Conservation (phyloP, 1,140 invertebrate species). For the Papilio aristodemus region DNA sequence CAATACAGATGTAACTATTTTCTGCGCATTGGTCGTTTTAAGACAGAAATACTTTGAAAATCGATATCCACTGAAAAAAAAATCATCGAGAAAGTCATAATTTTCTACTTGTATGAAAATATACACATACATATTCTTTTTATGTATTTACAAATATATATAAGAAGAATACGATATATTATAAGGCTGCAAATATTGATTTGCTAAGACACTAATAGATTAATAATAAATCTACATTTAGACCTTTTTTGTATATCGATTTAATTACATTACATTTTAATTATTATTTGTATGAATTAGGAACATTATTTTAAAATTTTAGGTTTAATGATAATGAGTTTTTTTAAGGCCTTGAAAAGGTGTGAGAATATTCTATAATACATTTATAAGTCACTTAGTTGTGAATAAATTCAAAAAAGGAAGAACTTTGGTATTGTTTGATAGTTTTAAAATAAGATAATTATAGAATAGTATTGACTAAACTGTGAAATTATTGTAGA, state of each 20-base stretch:
- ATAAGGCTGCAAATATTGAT: constrained; percentile 8
- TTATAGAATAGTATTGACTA: too few species aligned
- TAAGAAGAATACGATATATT: neutral
- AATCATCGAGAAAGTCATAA: neutral
- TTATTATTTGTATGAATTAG: constrained; percentile 1
- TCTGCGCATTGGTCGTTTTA: too few species aligned
- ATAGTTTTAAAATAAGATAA: too few species aligned
- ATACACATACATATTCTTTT: too few species aligned
- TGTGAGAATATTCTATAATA: too few species aligned
- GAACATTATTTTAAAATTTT: constrained; percentile 11
- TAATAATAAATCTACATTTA: constrained; percentile 6
- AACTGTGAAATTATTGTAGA: too few species aligned
- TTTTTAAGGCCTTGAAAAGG: too few species aligned
- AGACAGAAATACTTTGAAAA: too few species aligned
- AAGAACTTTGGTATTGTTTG: too few species aligned
- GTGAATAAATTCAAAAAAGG: too few species aligned
- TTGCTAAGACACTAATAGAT: constrained; percentile 17
- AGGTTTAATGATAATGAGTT: neutral
- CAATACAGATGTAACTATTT: too few species aligned
- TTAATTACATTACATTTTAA: neutral
- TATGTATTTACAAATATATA: neutral
- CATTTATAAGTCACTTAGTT: too few species aligned
- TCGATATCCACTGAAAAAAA: neutral
- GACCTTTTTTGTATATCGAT: neutral
- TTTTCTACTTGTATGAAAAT: neutral